Percentiles rank a stretch among this genome's conserved stretches.
Conservation (phyloP, 2,113 vertebrate genomes). For the Lepus europaeus region DNA sequence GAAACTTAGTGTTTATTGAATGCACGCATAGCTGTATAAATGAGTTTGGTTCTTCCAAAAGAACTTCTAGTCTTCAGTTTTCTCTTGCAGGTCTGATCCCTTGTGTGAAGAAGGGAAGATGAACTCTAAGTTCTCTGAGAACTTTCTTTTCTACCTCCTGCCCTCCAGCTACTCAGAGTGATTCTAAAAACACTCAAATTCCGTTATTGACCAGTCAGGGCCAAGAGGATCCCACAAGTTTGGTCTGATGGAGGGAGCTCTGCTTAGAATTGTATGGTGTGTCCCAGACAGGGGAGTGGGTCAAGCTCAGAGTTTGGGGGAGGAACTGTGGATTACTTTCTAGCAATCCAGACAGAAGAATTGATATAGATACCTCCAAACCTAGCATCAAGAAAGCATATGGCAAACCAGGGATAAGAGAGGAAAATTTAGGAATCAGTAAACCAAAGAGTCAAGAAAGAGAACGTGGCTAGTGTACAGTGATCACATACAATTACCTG, state of each 20-base stretch:
- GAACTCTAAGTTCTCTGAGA: constrained; percentile 49
- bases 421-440: neutral
- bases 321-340: neutral
- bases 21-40: neutral
- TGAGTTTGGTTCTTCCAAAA: neutral
- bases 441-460: neutral
- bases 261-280: neutral
- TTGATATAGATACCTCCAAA: neutral
- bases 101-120: neutral
- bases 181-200: neutral
- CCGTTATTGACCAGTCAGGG: neutral
- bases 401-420: neutral
- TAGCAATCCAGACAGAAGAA: neutral
- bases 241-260: neutral
- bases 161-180: neutral
- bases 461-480: neutral
- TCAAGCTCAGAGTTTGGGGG: neutral
- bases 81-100: neutral
- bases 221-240: neutral
- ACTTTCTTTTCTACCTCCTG: neutral
- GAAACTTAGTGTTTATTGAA: constrained; percentile 14
- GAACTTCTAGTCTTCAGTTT: neutral
- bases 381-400: neutral
- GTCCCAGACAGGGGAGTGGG: neutral
- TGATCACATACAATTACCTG: neutral